Base-by-base conservation (phyloP, 2,888 invertebrate genomes). In the Tribolium freemani region DNA sequence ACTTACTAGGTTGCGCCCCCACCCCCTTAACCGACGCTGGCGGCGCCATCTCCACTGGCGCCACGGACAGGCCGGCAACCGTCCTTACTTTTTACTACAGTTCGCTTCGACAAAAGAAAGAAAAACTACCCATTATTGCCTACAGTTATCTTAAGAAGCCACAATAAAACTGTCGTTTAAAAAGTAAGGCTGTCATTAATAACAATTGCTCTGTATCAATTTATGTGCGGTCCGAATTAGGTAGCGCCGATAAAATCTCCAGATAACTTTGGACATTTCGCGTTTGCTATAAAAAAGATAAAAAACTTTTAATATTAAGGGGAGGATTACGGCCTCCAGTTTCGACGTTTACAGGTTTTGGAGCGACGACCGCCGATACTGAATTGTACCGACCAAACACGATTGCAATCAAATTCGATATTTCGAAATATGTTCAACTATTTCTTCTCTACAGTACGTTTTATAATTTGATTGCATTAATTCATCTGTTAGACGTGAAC, bases 111-210 rank as follows among this genome's bases (percentile, higher is more conserved):
- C 84, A 83, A 84, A 84, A 82, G 85, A 83, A 85, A 84, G 85
- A 85, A 84, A 85, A 86, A 85, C 86, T 84, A 84, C 84, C 86
- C 86, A 86, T 86, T 86, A 86, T 86, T 86, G 86, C 86, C 86
- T 86, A 86, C 86, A 84, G 86, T 86, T 86, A 86, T 86, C 86
- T 86, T 86, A 86, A 85, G 86, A 84, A 85, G 85, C 83, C 84
- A 83, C 86, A 84, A 86, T 86, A 86, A 86, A 86, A 86, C 84
- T 85, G 85, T 85, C 85, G 85, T 86, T 86, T 85, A 84, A 84
- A 84, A 84, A 84, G 84, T 84, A 84, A 84, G 82, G 80, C 83
- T 77, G 84, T 81, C 84, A 83, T 85, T 85, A 85, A 85, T 85
- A 85, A 83, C 83, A 84, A 85, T 85, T 83, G 85, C 83, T 79